Percentiles rank a stretch among this genome's conserved stretches.
Evolutionary conservation across 2,888 invertebrate species (phyloP).

Genomic region (Brachycybe producta): DNA sequence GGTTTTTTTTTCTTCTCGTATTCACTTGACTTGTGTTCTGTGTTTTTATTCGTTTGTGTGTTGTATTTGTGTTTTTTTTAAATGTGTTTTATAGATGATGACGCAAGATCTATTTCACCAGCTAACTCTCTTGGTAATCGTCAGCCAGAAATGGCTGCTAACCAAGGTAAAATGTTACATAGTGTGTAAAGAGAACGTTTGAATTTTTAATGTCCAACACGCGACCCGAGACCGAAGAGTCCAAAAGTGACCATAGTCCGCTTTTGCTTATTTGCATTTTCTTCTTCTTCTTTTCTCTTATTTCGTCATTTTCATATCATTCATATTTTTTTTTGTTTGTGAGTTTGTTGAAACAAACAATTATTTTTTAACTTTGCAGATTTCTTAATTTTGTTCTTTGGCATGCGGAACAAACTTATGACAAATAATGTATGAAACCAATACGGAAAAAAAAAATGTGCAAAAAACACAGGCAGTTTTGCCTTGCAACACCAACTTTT

Average conservation of each 20-base stretch:
- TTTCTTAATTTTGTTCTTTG: too few relatives aligned
- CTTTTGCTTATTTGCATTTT: not conserved
- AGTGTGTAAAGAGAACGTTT: not conserved
- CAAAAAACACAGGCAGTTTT: too few relatives aligned
- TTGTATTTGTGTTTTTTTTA: not conserved
- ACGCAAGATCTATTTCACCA: not conserved
- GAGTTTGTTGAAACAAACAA: too few relatives aligned
- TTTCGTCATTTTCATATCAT: not conserved
- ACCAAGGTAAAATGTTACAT: conserved; percentile 11
- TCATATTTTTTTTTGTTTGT: not conserved
- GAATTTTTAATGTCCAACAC: not conserved
- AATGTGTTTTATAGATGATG: conserved; percentile 13
- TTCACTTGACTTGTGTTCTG: not conserved
- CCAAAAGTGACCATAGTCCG: too few relatives aligned
- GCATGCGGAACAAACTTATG: too few relatives aligned
- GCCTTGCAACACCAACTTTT: too few relatives aligned
- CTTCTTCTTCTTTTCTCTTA: not conserved
- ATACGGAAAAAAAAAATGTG: too few relatives aligned
- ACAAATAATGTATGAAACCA: too few relatives aligned
- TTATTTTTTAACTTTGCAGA: too few relatives aligned
- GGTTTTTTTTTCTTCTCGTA: not conserved
- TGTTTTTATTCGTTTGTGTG: not conserved
- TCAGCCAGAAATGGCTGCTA: conserved; percentile 6
- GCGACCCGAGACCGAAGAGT: too few relatives aligned
- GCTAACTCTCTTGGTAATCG: conserved; percentile 2